Evolutionary conservation across 2,113 vertebrate genomes (phyloP).

Genomic region (Diphyllodes magnificus): DNA sequence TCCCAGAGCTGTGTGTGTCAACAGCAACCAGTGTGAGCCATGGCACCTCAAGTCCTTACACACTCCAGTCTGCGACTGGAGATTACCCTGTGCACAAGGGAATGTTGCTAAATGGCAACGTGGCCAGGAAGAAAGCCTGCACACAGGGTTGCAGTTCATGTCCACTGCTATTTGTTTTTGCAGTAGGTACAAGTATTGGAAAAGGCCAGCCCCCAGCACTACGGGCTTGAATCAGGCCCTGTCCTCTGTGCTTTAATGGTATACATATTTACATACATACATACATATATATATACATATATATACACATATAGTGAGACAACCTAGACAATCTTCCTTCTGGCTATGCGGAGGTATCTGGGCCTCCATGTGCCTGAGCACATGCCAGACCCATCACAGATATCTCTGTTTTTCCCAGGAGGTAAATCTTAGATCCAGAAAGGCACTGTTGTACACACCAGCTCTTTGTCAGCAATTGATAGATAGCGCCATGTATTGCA

Average conservation of each 20-base stretch:
- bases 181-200: accelerated
- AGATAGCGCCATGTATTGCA: accelerated
- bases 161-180: not conserved
- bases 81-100: not conserved
- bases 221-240: not conserved
- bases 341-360: not conserved
- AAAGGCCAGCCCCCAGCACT: accelerated
- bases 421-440: not conserved
- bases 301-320: not conserved
- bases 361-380: not conserved
- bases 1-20: accelerated
- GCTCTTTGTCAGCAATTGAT: not conserved
- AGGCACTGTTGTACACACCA: not conserved
- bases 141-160: not conserved
- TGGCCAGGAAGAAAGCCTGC: not conserved
- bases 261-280: not conserved
- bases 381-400: not conserved
- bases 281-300: no score
- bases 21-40: not conserved
- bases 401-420: not conserved
- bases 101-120: not conserved
- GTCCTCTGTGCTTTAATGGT: not conserved
- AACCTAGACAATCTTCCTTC: not conserved
- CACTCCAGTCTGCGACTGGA: not conserved
- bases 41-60: not conserved